A percentile compares a stretch with the other conserved stretches of the same genome.
phyloP scores from a whole-genome alignment of 2,888 invertebrate species.

The Chorisops tibialis region DNA sequence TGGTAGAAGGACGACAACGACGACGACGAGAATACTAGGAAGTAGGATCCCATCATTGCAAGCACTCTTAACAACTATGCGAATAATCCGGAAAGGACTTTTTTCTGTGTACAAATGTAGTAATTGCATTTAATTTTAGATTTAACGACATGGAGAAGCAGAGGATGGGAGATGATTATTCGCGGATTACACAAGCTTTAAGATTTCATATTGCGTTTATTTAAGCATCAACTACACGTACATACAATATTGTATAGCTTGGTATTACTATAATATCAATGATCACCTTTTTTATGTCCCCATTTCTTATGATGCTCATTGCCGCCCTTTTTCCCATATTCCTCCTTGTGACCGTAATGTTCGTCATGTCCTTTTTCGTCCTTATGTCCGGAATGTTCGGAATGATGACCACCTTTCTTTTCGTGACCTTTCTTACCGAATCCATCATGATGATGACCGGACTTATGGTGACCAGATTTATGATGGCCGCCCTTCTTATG shows the following conservation, averaged over 20 bases:
- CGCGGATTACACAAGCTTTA: neutral
- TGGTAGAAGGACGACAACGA: too few species aligned
- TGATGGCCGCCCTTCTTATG: conserved; percentile 78
- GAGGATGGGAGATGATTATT: neutral
- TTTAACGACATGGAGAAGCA: too few species aligned
- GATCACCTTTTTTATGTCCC: conserved; percentile 60
- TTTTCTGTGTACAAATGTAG: too few species aligned
- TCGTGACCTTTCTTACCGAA: conserved; percentile 78
- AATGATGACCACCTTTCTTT: conserved; percentile 76
- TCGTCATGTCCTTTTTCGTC: conserved; percentile 72
- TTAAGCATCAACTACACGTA: conserved; percentile 27
- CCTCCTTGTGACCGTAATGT: conserved; percentile 70
- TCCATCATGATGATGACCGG: conserved; percentile 71
- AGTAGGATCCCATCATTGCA: too few species aligned
- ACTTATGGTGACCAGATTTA: conserved; percentile 78
- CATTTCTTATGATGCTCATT: conserved; percentile 77
- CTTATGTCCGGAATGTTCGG: conserved; percentile 77
- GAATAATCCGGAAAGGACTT: too few species aligned
- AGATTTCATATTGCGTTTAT: conserved; percentile 30
- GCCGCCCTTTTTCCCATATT: conserved; percentile 76
- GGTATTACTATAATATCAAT: conserved; percentile 39
- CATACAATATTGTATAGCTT: conserved; percentile 26
- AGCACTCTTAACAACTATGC: too few species aligned
- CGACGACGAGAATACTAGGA: too few species aligned
- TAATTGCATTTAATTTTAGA: too few species aligned